phyloP scores from a whole-genome alignment of 1,140 invertebrate genomes.

The Ganaspis sp. region DNA sequence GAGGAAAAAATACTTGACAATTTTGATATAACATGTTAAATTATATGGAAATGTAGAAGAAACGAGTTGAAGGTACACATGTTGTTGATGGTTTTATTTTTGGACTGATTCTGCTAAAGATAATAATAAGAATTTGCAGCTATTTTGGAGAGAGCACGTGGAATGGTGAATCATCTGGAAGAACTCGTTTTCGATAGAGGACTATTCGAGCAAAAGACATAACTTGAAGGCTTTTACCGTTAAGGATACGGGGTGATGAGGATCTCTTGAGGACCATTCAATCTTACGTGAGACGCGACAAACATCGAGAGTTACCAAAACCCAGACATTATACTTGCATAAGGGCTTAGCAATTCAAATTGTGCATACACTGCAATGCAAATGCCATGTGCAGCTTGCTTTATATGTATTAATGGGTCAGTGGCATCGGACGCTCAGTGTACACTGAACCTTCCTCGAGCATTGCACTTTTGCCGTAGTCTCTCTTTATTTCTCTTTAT shows the following conservation, averaged over 20 bases:
- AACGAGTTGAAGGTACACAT: neutral
- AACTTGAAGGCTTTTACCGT: slow-evolving; percentile 12
- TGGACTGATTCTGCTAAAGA: neutral
- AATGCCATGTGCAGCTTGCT: slow-evolving; percentile 53
- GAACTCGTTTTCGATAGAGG: slow-evolving; percentile 12
- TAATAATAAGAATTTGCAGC: neutral
- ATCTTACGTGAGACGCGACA: neutral
- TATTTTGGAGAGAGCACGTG: neutral
- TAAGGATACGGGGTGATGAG: neutral
- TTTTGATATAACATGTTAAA: too few species aligned
- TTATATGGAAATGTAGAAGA: neutral
- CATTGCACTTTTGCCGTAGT: slow-evolving; percentile 68
- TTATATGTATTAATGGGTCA: slow-evolving; percentile 75
- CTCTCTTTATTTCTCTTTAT: slow-evolving; percentile 38
- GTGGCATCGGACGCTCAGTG: slow-evolving; percentile 66
- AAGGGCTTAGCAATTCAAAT: slow-evolving; percentile 67
- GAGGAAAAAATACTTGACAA: too few species aligned
- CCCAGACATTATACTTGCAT: slow-evolving; percentile 58
- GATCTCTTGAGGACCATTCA: neutral
- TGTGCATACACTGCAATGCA: slow-evolving; percentile 43
- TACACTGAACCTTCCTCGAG: slow-evolving; percentile 64
- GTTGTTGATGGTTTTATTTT: neutral
- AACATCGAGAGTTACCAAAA: slow-evolving; percentile 32
- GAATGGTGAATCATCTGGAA: neutral
- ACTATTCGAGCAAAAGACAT: neutral